Conservation (phyloP, 1,140 invertebrate species). For the Spodoptera frugiperda region DNA sequence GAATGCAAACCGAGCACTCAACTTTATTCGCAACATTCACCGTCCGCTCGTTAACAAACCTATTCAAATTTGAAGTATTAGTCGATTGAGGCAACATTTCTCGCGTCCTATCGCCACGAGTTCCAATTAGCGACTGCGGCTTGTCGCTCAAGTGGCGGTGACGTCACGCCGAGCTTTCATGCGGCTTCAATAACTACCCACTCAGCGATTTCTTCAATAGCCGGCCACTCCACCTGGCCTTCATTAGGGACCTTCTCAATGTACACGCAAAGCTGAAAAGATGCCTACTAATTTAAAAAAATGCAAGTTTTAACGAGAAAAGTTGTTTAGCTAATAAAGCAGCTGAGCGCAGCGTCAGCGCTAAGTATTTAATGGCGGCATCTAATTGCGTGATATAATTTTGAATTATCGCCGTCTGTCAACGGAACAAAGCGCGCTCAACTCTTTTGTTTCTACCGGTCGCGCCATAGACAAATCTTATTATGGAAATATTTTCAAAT, state of each 20-base stretch:
- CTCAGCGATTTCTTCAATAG: conserved; percentile 82
- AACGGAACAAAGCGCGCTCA: conserved; percentile 75
- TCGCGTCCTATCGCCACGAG: conserved; percentile 83
- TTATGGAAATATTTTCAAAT: conserved; percentile 86
- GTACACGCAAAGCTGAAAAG: conserved; percentile 78
- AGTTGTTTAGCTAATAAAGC: conserved; percentile 82
- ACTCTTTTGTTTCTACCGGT: conserved; percentile 79
- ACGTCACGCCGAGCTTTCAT: conserved; percentile 84
- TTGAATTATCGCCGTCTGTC: conserved; percentile 80
- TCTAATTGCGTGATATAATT: conserved; percentile 79
- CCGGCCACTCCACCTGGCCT: conserved; percentile 82
- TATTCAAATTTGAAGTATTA: conserved; percentile 85
- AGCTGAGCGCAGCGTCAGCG: conserved; percentile 41
- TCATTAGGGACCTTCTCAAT: conserved; percentile 84
- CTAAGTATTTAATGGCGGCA: conserved; percentile 56
- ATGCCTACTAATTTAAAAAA: conserved; percentile 78
- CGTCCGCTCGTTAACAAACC: conserved; percentile 84
- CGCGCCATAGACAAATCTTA: conserved; percentile 85
- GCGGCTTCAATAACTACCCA: conserved; percentile 84
- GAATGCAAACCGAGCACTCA: conserved; percentile 75
- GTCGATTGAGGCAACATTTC: conserved; percentile 84
- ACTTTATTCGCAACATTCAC: conserved; percentile 80
- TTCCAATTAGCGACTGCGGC: conserved; percentile 85
- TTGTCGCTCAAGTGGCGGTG: conserved; percentile 81
- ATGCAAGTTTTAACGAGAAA: conserved; percentile 82